Evolutionary conservation across 2,797 vertebrate species (phyloP).

Genomic region (Oreochromis mossambicus): DNA sequence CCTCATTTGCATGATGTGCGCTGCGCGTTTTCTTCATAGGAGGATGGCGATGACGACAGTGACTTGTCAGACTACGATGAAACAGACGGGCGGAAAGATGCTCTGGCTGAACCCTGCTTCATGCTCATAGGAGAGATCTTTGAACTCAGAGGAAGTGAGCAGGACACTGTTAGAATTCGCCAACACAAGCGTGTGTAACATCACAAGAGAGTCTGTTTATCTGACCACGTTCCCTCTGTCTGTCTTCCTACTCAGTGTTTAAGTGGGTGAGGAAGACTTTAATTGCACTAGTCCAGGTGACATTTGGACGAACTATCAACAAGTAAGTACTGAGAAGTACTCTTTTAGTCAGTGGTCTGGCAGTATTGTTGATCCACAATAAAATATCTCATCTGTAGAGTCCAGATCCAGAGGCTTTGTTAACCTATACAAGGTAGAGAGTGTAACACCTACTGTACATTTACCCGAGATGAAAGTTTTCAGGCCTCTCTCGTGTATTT

Average conservation of each 20-base stretch:
- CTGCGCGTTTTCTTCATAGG: constrained; percentile 66
- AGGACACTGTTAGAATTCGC: background rate
- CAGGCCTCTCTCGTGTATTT: background rate
- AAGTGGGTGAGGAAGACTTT: constrained; percentile 99
- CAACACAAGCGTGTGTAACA: no score
- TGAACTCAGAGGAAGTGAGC: constrained; percentile 97
- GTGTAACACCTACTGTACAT: background rate
- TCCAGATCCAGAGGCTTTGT: background rate
- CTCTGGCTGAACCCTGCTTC: constrained; percentile 95
- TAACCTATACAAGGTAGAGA: background rate
- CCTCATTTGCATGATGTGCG: background rate
- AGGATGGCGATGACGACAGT: constrained; percentile 92
- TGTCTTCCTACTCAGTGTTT: constrained; percentile 83
- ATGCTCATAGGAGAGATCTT: constrained; percentile 99
- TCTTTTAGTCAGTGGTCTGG: background rate
- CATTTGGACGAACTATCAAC: constrained; percentile 99
- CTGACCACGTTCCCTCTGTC: background rate
- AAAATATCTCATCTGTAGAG: background rate
- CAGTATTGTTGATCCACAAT: background rate
- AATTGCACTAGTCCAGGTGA: constrained; percentile 98
- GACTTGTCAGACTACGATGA: constrained; percentile 95
- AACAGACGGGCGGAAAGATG: constrained; percentile 86
- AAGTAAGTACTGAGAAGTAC: constrained; percentile 80
- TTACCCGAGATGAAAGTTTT: background rate
- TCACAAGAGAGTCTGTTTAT: background rate